Conservation (phyloP, 35 echinoderm and acorn worm genomes). For the Lytechinus variegatus region DNA sequence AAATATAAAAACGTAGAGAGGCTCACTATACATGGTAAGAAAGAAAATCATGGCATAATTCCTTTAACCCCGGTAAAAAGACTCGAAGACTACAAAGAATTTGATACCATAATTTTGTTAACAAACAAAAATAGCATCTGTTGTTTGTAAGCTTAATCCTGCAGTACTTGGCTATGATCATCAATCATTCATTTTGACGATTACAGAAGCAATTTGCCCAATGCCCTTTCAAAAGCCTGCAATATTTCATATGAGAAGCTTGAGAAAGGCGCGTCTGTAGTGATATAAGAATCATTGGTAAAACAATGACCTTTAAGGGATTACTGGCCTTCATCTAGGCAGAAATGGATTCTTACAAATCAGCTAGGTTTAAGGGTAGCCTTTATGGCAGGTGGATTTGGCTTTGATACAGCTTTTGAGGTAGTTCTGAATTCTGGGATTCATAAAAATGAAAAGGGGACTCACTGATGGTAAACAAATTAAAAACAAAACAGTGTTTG, state of each 20-base stretch:
- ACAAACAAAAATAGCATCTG: neutral
- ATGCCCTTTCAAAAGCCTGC: neutral
- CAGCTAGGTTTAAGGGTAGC: neutral
- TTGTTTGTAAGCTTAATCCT: neutral
- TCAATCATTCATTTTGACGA: neutral
- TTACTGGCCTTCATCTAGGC: neutral
- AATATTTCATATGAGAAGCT: neutral
- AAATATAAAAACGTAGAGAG: too few relatives aligned
- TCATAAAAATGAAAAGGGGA: neutral
- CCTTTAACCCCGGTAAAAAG: too few relatives aligned
- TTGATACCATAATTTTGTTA: too few relatives aligned
- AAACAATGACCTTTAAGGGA: neutral
- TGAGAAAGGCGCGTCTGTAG: neutral
- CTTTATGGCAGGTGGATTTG: neutral
- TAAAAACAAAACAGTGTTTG: neutral
- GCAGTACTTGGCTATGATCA: neutral
- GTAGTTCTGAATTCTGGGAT: neutral
- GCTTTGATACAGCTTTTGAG: neutral
- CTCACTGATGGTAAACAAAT: neutral
- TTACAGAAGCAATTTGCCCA: neutral
- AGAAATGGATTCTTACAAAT: conserved; percentile 7
- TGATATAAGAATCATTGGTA: neutral
- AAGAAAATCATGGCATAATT: too few relatives aligned
- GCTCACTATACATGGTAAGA: too few relatives aligned
- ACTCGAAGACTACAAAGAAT: too few relatives aligned